Conservation (phyloP, 30 jellyfish, hydroid and myxozoan species). For the Euphysa ruthae region DNA sequence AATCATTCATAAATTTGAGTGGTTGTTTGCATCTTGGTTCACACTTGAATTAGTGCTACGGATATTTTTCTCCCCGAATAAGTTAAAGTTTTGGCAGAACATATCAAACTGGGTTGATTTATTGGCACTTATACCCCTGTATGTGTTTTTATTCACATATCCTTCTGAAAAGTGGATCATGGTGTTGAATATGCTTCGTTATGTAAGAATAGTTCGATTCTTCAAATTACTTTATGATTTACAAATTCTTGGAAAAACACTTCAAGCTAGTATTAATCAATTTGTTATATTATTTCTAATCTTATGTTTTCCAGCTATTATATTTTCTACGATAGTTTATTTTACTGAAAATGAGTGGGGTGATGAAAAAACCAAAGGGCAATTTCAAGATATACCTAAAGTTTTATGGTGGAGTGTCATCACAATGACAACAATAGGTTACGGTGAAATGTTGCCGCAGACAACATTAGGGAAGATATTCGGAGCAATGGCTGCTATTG, state of each 20-base stretch:
- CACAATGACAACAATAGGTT: slow-evolving; percentile 96
- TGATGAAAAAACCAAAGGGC: slow-evolving; percentile 16
- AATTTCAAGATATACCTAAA: slow-evolving; percentile 48
- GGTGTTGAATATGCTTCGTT: slow-evolving; percentile 66
- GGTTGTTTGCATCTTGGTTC: slow-evolving; percentile 69
- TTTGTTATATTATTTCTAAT: slow-evolving; percentile 48
- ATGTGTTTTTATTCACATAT: slow-evolving; percentile 27
- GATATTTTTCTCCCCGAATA: slow-evolving; percentile 46
- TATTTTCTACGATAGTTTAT: slow-evolving; percentile 64
- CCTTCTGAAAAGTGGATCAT: slow-evolving; percentile 22
- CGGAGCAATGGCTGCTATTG: slow-evolving; percentile 79
- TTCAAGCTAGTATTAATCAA: slow-evolving; percentile 86
- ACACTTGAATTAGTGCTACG: slow-evolving; percentile 60
- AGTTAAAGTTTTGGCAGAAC: slow-evolving; percentile 17
- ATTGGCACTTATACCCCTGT: slow-evolving; percentile 65
- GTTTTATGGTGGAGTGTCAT: slow-evolving; percentile 88
- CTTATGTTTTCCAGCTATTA: slow-evolving; percentile 58
- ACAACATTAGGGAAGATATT: slow-evolving; percentile 59
- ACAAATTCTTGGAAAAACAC: slow-evolving; percentile 72
- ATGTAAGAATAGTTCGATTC: slow-evolving; percentile 65
- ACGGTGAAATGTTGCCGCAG: slow-evolving; percentile 70
- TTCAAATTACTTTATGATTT: slow-evolving; percentile 63
- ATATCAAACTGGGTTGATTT: slow-evolving; percentile 57
- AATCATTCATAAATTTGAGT: slow-evolving; percentile 15
- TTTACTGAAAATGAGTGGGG: slow-evolving; percentile 70